Evolutionary conservation across 2,797 vertebrate species (phyloP).

Genomic region (Sebastes goodei): DNA sequence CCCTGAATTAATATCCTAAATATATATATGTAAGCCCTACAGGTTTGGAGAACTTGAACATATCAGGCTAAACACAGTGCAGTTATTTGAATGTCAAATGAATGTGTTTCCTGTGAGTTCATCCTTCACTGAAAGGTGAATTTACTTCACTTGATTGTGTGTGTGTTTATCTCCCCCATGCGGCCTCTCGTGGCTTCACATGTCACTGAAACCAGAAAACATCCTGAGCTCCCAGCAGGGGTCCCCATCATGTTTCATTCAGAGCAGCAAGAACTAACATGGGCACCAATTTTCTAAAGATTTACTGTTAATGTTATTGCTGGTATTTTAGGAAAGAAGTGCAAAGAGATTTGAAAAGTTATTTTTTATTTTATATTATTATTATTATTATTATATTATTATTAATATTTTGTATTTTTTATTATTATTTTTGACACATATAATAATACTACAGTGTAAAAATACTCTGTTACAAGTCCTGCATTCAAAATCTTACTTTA

Average conservation of each 20-base stretch:
- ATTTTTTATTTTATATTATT: neutral
- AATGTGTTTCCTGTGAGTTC: neutral
- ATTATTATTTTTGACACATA: too few relatives aligned
- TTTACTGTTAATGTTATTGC: neutral
- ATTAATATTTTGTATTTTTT: too few relatives aligned
- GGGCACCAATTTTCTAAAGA: fast-evolving
- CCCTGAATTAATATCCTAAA: too few relatives aligned
- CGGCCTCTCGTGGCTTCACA: conserved; percentile 1
- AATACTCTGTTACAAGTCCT: too few relatives aligned
- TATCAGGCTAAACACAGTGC: too few relatives aligned
- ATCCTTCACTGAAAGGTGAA: neutral
- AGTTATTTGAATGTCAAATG: neutral
- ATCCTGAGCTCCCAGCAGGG: neutral
- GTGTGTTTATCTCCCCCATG: conserved; percentile 30
- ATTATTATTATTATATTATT: too few relatives aligned
- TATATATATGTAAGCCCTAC: too few relatives aligned
- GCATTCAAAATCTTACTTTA: too few relatives aligned
- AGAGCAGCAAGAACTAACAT: neutral
- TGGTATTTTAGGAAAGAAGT: neutral
- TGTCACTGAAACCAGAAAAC: neutral
- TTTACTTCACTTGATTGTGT: neutral
- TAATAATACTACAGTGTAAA: too few relatives aligned
- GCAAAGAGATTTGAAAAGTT: neutral
- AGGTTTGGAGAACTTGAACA: neutral
- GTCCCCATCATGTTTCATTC: neutral